These are phyloP conservation scores for Heliconius melpomene DNA, from an alignment of 1,140 invertebrate species.

Conservation along the genomic window DNA sequence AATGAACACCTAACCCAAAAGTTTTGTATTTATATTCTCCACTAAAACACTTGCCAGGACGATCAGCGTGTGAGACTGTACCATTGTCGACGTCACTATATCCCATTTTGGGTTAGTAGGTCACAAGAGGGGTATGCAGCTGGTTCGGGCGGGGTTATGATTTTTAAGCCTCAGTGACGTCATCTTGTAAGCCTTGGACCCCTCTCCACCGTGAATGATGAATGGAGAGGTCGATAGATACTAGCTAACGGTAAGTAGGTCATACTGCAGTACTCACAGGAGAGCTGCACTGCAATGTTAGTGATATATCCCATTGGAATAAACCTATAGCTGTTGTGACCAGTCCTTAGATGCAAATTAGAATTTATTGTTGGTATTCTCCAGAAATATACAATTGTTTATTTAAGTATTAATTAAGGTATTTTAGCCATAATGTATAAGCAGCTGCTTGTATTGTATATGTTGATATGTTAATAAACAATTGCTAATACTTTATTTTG, in stretches of 20 bases:
- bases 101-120: constrained; percentile 76
- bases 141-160: constrained; percentile 56
- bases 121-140: constrained; percentile 69
- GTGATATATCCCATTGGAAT: not conserved
- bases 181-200: constrained; percentile 64
- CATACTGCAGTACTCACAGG: constrained; percentile 39
- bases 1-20: constrained; percentile 37
- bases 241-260: constrained; percentile 56
- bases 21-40: constrained; percentile 38
- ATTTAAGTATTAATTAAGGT: too few species aligned
- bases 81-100: constrained; percentile 69
- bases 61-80: constrained; percentile 54
- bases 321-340: not conserved
- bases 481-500: too few species aligned
- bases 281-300: constrained; percentile 18
- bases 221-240: constrained; percentile 71
- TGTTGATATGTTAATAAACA: too few species aligned
- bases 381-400: too few species aligned
- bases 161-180: constrained; percentile 74
- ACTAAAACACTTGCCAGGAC: constrained; percentile 16
- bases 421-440: too few species aligned
- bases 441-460: too few species aligned
- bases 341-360: not conserved
- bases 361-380: too few species aligned
- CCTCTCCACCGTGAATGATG: constrained; percentile 62